phyloP scores from a whole-genome alignment of 1,140 invertebrate genomes.

The Carposina sasakii region DNA sequence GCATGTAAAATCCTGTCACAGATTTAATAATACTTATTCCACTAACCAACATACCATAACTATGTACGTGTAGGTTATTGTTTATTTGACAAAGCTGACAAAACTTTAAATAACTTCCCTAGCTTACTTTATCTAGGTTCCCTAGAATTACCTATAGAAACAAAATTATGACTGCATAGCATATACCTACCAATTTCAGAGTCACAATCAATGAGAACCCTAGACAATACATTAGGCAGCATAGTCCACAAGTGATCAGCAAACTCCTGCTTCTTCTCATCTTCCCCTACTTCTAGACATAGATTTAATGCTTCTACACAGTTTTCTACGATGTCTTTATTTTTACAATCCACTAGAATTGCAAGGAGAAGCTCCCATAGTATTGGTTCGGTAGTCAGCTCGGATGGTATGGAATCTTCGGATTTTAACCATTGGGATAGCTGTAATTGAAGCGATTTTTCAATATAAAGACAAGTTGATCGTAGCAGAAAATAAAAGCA shows the following conservation, averaged over 20 bases:
- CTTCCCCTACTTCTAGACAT: constrained; percentile 39
- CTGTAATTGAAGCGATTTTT: constrained; percentile 25
- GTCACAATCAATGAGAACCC: constrained; percentile 39
- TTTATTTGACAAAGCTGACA: too few species aligned
- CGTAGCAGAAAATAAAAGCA: too few species aligned
- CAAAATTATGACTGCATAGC: too few species aligned
- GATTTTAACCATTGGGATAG: constrained; percentile 53
- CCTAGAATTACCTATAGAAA: too few species aligned
- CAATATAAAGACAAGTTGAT: too few species aligned
- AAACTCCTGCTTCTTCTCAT: constrained; percentile 36
- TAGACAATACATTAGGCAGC: constrained; percentile 45
- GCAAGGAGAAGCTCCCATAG: constrained; percentile 52
- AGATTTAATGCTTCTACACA: constrained; percentile 39
- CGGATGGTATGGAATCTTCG: constrained; percentile 45
- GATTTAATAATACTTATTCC: too few species aligned
- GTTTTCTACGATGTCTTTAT: constrained; percentile 32
- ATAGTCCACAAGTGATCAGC: constrained; percentile 39
- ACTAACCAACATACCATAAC: too few species aligned
- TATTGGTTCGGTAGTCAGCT: constrained; percentile 40
- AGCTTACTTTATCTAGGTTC: too few species aligned
- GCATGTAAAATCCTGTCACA: too few species aligned
- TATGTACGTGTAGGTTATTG: too few species aligned
- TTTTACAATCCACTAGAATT: constrained; percentile 38
- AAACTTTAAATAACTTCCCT: too few species aligned
- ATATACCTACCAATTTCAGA: constrained; percentile 36